phyloP scores from a whole-genome alignment of 2,797 vertebrate species.

The Chelmon rostratus region DNA sequence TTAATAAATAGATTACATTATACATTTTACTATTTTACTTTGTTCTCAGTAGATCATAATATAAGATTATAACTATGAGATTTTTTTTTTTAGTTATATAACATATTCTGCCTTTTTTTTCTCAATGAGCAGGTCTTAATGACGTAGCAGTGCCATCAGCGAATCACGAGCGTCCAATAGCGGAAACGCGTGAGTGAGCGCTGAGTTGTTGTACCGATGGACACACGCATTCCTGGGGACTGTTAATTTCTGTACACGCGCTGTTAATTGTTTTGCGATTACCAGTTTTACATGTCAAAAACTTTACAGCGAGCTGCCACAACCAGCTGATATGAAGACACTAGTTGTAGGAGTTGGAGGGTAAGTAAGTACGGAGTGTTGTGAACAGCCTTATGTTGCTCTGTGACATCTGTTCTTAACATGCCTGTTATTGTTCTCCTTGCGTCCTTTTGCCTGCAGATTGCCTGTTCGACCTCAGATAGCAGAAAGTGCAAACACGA shows the following conservation, averaged over 20 bases:
- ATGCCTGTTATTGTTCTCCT: background rate
- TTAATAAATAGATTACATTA: no score
- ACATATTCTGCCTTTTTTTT: no score
- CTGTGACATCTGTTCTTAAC: no score
- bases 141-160: constrained; percentile 50
- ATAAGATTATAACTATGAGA: no score
- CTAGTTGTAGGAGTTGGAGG: constrained; percentile 92
- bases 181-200: constrained; percentile 20
- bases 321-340: constrained; percentile 83
- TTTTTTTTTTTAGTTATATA: no score
- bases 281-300: background rate
- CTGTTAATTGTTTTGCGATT: background rate
- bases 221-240: no score
- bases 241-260: background rate
- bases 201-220: no score
- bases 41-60: no score
- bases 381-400: background rate
- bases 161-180: constrained; percentile 47
- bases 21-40: no score
- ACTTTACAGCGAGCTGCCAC: background rate
- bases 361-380: constrained; percentile 83
- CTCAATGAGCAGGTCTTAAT: constrained; percentile 27
- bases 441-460: constrained; percentile 4
- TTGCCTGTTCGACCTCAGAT: background rate
- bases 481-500: background rate